These are phyloP conservation scores for Muntiacus muntjak DNA, from an alignment of 2,113 vertebrate genomes.

Conservation along the genomic window DNA sequence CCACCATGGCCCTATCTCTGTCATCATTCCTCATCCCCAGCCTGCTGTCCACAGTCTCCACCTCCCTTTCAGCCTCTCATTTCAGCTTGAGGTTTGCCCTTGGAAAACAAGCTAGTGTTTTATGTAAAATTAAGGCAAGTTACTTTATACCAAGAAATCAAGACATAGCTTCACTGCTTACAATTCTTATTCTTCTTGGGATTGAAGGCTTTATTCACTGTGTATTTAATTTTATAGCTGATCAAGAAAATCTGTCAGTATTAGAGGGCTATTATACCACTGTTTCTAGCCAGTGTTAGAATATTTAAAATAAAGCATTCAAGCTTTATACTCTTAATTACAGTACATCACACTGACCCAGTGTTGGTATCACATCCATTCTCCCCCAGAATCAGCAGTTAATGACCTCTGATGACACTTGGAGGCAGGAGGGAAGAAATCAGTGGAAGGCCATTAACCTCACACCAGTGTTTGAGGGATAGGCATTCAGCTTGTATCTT, in stretches of 20 bases:
- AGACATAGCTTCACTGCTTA: neutral
- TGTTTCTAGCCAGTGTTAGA: neutral
- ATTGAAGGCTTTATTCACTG: neutral
- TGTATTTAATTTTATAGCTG: neutral
- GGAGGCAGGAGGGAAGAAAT: neutral
- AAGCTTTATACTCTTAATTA: neutral
- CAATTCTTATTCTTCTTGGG: neutral
- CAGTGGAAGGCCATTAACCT: neutral
- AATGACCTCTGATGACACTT: neutral
- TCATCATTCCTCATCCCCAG: neutral
- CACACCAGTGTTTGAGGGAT: slow-evolving; percentile 3
- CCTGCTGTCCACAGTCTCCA: neutral
- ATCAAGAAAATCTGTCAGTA: neutral
- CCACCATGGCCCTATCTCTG: neutral
- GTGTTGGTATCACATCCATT: neutral
- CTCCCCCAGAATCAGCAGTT: neutral
- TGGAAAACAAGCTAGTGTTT: neutral
- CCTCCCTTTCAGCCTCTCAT: neutral
- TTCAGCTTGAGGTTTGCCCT: neutral
- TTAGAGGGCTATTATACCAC: neutral
- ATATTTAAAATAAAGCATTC: neutral
- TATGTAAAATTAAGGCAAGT: neutral
- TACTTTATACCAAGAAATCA: neutral
- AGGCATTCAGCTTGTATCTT: neutral
- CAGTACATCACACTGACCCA: neutral